phyloP scores from a whole-genome alignment of 2,888 invertebrate species.

The Peribatodes rhomboidaria region DNA sequence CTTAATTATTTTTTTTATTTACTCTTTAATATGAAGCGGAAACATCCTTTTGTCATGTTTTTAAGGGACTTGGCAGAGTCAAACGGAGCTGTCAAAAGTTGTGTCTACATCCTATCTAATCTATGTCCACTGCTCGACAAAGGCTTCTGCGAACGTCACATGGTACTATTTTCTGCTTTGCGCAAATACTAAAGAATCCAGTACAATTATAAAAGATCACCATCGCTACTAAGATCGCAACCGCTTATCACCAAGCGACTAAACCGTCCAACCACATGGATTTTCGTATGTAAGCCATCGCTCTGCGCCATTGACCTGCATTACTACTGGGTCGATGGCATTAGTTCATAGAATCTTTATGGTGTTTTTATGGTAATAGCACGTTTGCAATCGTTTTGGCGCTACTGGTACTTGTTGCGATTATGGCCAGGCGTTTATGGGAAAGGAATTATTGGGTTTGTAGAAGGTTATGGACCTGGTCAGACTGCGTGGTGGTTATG shows the following conservation, averaged over 20 bases:
- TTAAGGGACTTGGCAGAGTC: too few relatives aligned
- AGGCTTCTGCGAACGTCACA: too few relatives aligned
- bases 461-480: neutral
- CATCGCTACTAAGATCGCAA: conserved; percentile 4
- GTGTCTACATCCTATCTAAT: too few relatives aligned
- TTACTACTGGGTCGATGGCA: conserved; percentile 38
- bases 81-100: too few relatives aligned
- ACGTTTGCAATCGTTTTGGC: conserved; percentile 38
- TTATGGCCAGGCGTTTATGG: conserved; percentile 29
- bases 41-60: too few relatives aligned
- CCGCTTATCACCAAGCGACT: conserved; percentile 23
- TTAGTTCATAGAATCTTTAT: conserved; percentile 48
- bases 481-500: neutral
- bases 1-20: too few relatives aligned
- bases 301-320: conserved; percentile 48
- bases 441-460: conserved; percentile 7
- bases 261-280: conserved; percentile 27
- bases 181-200: too few relatives aligned
- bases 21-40: too few relatives aligned
- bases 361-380: conserved; percentile 50
- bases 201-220: too few relatives aligned
- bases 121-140: too few relatives aligned
- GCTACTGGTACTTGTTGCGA: conserved; percentile 9
- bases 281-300: conserved; percentile 41
- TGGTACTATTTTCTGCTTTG: too few relatives aligned